Evolutionary conservation across 2,888 invertebrate species (phyloP).

Genomic region (Orthosia gracilis): DNA sequence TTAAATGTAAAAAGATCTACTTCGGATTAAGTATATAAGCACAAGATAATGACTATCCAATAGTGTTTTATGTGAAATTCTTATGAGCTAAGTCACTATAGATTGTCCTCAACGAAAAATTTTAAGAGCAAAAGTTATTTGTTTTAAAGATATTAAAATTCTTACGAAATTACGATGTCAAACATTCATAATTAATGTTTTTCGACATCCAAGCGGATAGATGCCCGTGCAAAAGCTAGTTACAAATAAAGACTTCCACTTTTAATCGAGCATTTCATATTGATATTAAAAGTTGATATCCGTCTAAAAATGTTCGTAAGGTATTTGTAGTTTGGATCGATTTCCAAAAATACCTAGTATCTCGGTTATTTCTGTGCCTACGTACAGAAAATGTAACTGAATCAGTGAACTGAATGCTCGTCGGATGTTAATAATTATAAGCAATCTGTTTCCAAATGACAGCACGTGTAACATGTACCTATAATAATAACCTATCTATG

Average conservation of each 20-base stretch:
- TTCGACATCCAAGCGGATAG: background rate
- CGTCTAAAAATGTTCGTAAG: slow-evolving; percentile 28
- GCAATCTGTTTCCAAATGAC: slow-evolving; percentile 10
- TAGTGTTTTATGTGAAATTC: background rate
- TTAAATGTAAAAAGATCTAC: background rate
- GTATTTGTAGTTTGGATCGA: slow-evolving; percentile 31
- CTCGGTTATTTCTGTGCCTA: slow-evolving; percentile 42
- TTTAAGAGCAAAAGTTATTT: background rate
- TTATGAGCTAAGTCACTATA: background rate
- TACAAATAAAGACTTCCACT: background rate
- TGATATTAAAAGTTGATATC: background rate
- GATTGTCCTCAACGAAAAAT: background rate
- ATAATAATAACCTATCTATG: background rate
- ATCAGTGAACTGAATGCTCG: too few relatives aligned
- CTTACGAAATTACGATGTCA: background rate
- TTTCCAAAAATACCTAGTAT: slow-evolving; percentile 41
- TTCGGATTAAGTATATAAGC: background rate
- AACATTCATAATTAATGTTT: background rate
- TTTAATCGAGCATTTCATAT: background rate
- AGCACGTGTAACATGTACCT: slow-evolving; percentile 6
- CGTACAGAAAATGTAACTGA: slow-evolving; percentile 22
- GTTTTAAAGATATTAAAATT: background rate
- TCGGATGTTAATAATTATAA: slow-evolving; percentile 13
- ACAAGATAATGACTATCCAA: background rate
- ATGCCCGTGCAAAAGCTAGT: background rate